These are phyloP conservation scores for Bolborhynchus lineola DNA, from an alignment of 2,113 vertebrate species.

Conservation along the genomic window DNA sequence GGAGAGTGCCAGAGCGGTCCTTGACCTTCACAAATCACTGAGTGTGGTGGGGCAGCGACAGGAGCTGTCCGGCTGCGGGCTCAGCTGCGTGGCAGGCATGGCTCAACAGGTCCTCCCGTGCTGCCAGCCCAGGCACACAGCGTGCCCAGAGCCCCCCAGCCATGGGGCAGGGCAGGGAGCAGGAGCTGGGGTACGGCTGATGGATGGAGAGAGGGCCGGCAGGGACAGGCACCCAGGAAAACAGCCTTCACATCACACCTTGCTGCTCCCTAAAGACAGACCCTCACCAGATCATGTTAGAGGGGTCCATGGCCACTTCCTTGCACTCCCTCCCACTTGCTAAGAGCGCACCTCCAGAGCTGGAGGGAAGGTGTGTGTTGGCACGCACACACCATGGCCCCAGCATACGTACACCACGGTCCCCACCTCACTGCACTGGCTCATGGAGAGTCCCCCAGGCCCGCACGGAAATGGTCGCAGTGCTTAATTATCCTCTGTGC, in stretches of 20 bases:
- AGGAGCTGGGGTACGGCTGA: rapidly evolving
- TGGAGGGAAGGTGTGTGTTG: neutral
- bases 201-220: neutral
- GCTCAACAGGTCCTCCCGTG: neutral
- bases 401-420: neutral
- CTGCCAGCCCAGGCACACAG: neutral
- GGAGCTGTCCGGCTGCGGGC: constrained; percentile 11
- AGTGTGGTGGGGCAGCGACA: neutral
- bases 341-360: neutral
- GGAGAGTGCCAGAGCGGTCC: neutral
- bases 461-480: neutral
- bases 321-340: rapidly evolving
- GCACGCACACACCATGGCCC: rapidly evolving
- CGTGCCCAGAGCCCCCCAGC: neutral
- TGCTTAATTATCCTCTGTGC: neutral
- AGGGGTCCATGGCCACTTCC: rapidly evolving
- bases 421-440: rapidly evolving
- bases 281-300: neutral
- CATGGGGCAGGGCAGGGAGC: neutral
- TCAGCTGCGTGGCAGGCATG: rapidly evolving
- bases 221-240: neutral
- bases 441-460: neutral
- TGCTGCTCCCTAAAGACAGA: neutral
- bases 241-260: neutral
- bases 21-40: constrained; percentile 59